Conservation (phyloP, 1,140 invertebrate genomes). For the Heliothis subflexa region DNA sequence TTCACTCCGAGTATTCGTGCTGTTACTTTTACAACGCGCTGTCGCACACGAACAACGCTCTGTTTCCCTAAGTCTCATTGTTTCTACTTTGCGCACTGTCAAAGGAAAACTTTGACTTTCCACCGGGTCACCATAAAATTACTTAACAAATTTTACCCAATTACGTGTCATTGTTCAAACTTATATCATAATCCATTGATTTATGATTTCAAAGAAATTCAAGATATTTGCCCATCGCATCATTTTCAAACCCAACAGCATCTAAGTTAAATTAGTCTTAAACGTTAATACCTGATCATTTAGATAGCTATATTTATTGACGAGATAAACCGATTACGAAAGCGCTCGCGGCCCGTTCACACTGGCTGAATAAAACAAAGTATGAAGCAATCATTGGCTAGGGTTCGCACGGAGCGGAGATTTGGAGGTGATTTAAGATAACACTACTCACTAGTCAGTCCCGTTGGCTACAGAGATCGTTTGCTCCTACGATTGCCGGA, state of each 20-base stretch:
- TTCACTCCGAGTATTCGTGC: slow-evolving; percentile 83
- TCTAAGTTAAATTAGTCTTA: not conserved
- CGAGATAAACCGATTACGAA: slow-evolving; percentile 21
- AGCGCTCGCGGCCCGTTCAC: slow-evolving; percentile 17
- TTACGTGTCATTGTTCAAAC: not conserved
- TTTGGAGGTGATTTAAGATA: slow-evolving; percentile 77
- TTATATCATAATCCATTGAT: too few relatives aligned
- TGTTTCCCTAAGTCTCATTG: slow-evolving; percentile 84
- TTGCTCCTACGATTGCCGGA: slow-evolving; percentile 66
- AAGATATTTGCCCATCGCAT: not conserved
- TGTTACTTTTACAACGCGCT: slow-evolving; percentile 85
- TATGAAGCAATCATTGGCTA: slow-evolving; percentile 42
- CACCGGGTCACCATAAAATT: slow-evolving; percentile 45
- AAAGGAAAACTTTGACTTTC: slow-evolving; percentile 80
- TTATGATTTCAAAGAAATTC: not conserved
- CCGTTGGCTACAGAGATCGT: slow-evolving; percentile 73
- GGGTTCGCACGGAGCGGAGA: slow-evolving; percentile 49
- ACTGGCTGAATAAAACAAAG: slow-evolving; percentile 33
- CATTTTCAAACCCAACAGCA: not conserved
- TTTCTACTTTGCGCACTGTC: slow-evolving; percentile 59
- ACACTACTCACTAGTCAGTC: slow-evolving; percentile 70
- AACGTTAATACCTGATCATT: slow-evolving; percentile 17
- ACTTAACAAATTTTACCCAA: not conserved
- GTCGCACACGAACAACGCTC: slow-evolving; percentile 83
- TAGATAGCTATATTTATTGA: slow-evolving; percentile 23